These are phyloP conservation scores for Ptilorrhoa leucosticta DNA, from an alignment of 2,113 vertebrate genomes.

Conservation along the genomic window DNA sequence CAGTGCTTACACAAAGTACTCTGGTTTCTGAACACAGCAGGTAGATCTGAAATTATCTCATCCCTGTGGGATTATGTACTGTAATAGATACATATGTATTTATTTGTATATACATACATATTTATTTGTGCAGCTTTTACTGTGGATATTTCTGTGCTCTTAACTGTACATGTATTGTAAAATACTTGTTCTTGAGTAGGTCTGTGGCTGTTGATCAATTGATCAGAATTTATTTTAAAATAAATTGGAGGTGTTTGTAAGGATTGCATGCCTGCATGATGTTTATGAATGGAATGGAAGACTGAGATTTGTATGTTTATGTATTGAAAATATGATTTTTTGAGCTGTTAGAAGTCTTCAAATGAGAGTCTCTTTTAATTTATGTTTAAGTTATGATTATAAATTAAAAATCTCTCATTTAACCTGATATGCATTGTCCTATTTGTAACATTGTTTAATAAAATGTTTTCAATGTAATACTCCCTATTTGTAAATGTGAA, in stretches of 20 bases:
- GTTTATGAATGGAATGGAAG: background rate
- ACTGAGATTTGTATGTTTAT: background rate
- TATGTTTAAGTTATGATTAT: slow-evolving; percentile 50
- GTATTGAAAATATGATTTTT: background rate
- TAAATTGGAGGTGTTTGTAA: background rate
- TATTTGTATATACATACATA: background rate
- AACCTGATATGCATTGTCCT: background rate
- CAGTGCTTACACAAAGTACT: background rate
- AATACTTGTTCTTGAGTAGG: background rate
- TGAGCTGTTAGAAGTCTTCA: background rate
- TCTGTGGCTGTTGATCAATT: background rate
- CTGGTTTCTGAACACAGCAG: background rate
- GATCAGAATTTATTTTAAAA: background rate
- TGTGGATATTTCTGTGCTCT: background rate
- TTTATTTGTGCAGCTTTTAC: background rate
- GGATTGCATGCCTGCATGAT: background rate
- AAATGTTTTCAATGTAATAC: background rate
- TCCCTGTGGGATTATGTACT: slow-evolving; percentile 61
- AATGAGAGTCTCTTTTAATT: background rate
- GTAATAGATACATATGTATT: background rate
- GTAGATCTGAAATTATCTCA: slow-evolving; percentile 8
- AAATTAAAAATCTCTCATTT: background rate
- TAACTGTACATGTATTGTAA: background rate
- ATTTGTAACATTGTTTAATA: slow-evolving; percentile 22
- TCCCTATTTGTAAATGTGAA: background rate